Percentiles rank a stretch among this genome's conserved stretches.
Evolutionary conservation across 2,797 vertebrate genomes (phyloP).

Genomic region (Liparis tanakae): DNA sequence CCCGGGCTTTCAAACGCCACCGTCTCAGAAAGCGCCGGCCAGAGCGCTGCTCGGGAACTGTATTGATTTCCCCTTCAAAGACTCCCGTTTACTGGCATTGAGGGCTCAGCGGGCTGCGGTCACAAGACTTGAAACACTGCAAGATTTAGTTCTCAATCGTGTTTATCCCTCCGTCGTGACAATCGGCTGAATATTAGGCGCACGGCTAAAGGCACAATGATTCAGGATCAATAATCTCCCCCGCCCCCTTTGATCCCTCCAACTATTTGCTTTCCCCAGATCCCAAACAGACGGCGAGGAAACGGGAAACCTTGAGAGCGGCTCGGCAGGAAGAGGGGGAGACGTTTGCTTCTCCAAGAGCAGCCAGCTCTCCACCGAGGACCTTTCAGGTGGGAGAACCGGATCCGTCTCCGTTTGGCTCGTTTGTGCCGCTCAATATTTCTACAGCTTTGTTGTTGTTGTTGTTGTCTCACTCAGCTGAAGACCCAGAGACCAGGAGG

Average conservation of each 20-base stretch:
- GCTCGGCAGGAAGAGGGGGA: conserved; percentile 82
- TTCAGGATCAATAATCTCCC: conserved; percentile 47
- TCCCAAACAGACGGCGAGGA: conserved; percentile 94
- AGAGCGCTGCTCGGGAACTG: conserved; percentile 10
- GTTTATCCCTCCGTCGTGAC: conserved; percentile 65
- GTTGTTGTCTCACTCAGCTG: conserved; percentile 76
- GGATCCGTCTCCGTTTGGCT: neutral
- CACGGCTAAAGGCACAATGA: conserved; percentile 51
- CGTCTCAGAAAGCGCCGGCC: conserved; percentile 29
- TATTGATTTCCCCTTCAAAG: conserved; percentile 69
- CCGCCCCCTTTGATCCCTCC: conserved; percentile 31
- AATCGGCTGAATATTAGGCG: conserved; percentile 57
- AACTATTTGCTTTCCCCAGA: conserved; percentile 74
- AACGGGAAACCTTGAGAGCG: conserved; percentile 81
- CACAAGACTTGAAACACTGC: conserved; percentile 69
- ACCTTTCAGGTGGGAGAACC: conserved; percentile 86
- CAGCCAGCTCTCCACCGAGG: conserved; percentile 88
- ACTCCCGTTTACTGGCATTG: conserved; percentile 45
- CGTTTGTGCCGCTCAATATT: neutral
- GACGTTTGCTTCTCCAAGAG: conserved; percentile 89
- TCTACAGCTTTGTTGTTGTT: too few species aligned
- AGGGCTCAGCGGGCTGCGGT: conserved; percentile 56
- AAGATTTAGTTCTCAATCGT: conserved; percentile 66
- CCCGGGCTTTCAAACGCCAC: conserved; percentile 36
- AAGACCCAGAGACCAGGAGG: conserved; percentile 93